These are phyloP conservation scores for Dryadula phaetusa DNA, from an alignment of 2,888 invertebrate genomes.

Conservation along the genomic window DNA sequence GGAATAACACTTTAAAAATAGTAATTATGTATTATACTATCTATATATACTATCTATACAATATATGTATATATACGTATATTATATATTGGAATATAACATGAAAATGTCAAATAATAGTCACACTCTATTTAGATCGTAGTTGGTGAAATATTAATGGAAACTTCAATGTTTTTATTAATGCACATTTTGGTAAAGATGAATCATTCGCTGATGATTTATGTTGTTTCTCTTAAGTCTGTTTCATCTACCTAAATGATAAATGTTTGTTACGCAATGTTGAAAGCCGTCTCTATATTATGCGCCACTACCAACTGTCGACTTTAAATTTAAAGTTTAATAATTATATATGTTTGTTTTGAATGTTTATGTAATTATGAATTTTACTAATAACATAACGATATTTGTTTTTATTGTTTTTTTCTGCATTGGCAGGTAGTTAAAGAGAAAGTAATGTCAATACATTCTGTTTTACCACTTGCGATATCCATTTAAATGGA, in stretches of 20 bases:
- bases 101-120: slow-evolving; percentile 14
- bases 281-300: slow-evolving; percentile 37
- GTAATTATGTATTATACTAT: no score
- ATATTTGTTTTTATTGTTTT: no score
- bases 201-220: slow-evolving; percentile 70
- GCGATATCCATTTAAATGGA: no score
- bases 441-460: no score
- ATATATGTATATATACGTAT: neutral
- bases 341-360: slow-evolving; percentile 4
- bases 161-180: slow-evolving; percentile 44
- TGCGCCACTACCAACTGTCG: slow-evolving; percentile 24
- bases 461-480: no score
- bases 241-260: slow-evolving; percentile 64
- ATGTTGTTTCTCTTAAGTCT: slow-evolving; percentile 66
- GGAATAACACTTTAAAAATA: no score
- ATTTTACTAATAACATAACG: neutral
- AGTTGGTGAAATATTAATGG: slow-evolving; percentile 35
- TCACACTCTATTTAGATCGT: slow-evolving; percentile 26
- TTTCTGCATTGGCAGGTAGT: no score
- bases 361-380: neutral
- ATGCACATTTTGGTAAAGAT: slow-evolving; percentile 48
- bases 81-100: slow-evolving; percentile 5
- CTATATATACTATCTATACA: no score
- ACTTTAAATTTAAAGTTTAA: slow-evolving; percentile 25
- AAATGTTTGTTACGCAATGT: slow-evolving; percentile 66